Evolutionary conservation across 2,113 vertebrate genomes (phyloP), one percentile per base, ranked within the genome.

Genomic region (Sander vitreus): DNA sequence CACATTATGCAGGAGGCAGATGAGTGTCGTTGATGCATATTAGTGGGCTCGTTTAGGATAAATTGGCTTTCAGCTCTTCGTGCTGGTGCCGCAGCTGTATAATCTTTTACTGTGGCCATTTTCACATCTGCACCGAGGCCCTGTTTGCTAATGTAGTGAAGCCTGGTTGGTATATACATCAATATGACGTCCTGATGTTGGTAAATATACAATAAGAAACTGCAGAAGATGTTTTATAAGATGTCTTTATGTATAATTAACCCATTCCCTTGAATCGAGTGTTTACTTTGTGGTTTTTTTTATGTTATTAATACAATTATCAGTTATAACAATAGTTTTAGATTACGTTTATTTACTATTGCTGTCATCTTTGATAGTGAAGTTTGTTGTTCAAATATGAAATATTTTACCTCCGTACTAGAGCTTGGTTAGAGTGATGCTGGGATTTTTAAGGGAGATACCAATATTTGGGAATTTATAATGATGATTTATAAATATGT

Each of bases 401-500:
- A n/a, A 51, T 10, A 36, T 33, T 18, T 68, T 15, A 9, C 14
- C 36, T n/a, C 18, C 13, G 48, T 9, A 9, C 25, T 21, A 0
- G 12, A 43, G 70, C 57, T 57, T 10, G 39, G 8, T 39, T 39
- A 39, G 0, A 30, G 30, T 43, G 15, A 79, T 57, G 11, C 82
- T 75, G 76, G 27, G 53, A 58, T 75, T 70, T 79, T 59, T 66
- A 9, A 76, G 33, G 33, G 21, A 12, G 39, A n/a, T 6, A 57
- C 33, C 15, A 18, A 16, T 23, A 16, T 43, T 39, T 43, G 39
- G 11, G 39, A 43, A 43, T 43, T 10, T 11, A 43, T 43, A 11
- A 43, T 10, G 9, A 43, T 43, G 39, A 43, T 2, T 43, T 43
- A 12, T 33, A 33, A 33, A 33, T 0, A 0, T 33, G 5, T 33